Conservation (phyloP, 2,113 vertebrate genomes). For the Nesogale talazaci region DNA sequence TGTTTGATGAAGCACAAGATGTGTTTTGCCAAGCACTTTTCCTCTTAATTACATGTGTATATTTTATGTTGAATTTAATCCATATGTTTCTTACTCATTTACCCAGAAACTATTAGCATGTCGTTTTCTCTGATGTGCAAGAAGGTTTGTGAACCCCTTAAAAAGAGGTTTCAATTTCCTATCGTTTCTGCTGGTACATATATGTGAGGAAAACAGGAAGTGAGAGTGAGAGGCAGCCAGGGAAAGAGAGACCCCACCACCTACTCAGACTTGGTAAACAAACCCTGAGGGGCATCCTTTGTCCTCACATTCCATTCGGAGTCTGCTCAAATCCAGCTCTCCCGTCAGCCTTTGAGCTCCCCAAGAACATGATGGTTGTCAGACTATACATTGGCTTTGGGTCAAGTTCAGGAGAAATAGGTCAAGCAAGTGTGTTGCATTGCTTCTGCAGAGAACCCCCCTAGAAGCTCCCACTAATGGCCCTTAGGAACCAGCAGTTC, state of each 20-base stretch:
- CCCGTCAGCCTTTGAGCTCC: background rate
- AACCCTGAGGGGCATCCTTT: slow-evolving; percentile 43
- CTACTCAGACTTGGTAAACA: background rate
- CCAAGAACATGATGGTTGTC: background rate
- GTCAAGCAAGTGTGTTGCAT: background rate
- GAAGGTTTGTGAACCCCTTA: slow-evolving; percentile 64
- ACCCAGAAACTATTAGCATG: slow-evolving; percentile 76
- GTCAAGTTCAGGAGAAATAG: background rate
- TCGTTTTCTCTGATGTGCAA: slow-evolving; percentile 73
- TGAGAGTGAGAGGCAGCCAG: background rate
- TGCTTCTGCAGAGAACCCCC: background rate
- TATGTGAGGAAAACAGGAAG: background rate
- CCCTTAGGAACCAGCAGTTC: background rate
- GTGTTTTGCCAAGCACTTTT: slow-evolving; percentile 72
- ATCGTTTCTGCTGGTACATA: background rate
- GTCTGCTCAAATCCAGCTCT: background rate
- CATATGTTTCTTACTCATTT: slow-evolving; percentile 80
- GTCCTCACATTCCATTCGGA: background rate
- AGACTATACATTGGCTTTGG: background rate
- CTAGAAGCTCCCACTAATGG: background rate
- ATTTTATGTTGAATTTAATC: slow-evolving; percentile 79
- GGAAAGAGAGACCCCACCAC: background rate
- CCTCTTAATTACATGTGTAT: slow-evolving; percentile 78
- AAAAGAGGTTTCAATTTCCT: slow-evolving; percentile 57
- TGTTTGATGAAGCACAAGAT: slow-evolving; percentile 76